Evolutionary conservation across 2,888 invertebrate species (phyloP).

Genomic region (Trachelus troglodyta): DNA sequence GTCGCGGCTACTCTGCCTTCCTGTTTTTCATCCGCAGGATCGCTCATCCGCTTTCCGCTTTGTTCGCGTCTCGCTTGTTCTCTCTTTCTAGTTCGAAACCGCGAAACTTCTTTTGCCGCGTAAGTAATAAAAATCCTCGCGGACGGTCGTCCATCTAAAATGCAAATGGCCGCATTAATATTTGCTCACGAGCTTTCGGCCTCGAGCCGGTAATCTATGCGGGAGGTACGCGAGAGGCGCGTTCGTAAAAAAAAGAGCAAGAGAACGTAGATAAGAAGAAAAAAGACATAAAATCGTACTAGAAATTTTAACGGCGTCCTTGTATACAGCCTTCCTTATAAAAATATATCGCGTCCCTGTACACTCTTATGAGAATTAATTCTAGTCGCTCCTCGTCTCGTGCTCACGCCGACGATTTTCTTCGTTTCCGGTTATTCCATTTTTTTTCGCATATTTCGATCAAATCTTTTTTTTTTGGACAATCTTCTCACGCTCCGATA

Average conservation of each 20-base stretch:
- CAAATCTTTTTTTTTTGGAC: no score
- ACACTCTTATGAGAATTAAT: background rate
- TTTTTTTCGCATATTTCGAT: background rate
- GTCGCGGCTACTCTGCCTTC: background rate
- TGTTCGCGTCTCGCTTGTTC: slow-evolving; percentile 1
- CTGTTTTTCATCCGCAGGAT: background rate
- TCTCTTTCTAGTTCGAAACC: slow-evolving; percentile 5
- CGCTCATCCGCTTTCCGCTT: background rate
- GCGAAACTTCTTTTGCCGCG: background rate
- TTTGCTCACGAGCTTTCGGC: slow-evolving; percentile 21
- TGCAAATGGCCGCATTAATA: slow-evolving; percentile 35
- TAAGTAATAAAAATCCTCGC: background rate
- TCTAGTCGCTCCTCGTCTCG: background rate
- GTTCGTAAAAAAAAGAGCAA: no score
- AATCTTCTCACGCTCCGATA: no score
- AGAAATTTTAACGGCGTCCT: background rate
- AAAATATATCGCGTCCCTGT: no score
- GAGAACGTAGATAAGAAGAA: background rate
- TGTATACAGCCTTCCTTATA: background rate
- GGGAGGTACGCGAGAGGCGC: background rate
- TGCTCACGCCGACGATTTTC: background rate
- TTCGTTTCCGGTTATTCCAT: background rate
- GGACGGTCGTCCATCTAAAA: slow-evolving; percentile 27
- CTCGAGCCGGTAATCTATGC: background rate
- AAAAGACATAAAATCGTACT: background rate